Evolutionary conservation across 1,140 invertebrate genomes (phyloP), one percentile per base, ranked within the genome.

Genomic region (Drosophila sturtevanti): DNA sequence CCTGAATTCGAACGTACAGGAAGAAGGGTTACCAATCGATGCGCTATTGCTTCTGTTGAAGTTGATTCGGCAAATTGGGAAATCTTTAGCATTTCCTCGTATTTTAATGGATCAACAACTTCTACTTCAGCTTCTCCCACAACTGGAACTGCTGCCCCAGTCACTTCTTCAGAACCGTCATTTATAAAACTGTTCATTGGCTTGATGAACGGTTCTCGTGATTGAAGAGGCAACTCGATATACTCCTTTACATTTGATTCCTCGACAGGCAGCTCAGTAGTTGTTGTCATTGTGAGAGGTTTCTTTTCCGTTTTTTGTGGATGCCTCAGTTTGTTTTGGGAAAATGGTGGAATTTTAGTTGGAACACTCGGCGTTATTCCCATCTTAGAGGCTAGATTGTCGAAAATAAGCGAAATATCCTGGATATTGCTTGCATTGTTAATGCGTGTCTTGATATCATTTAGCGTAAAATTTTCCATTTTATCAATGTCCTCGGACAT

Each of bases 361-460:
- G 77, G 72, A 0, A 79, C 76, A 55, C 77, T 90, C 5, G 91
- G 84, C 0, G 81, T 89, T 4, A 92, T 92, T n/a, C 90, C 90
- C 72, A 92, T 61, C 55, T 92, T 92, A 10, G 91, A 91, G 59
- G 91, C 90, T 0, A 92, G 64, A 0, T 91, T 92, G 56, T 92
- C 91, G 51, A 92, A 92, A 38, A 92, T 92, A 1, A 92, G 58
- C 5, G 91, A 91, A 11, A 92, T 91, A 16, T 92, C 90, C 66
- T 92, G 86, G 22, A 92, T 91, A 59, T 92, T 91, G 48, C 74
- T 90, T 31, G 91, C 90, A 75, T 92, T 92, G 44, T 92, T 91
- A n/a, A 91, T 92, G 0, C 79, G 64, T 1, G 79, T 91, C 35
- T 91, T 91, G 54, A 90, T 85, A 3, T 90, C 90, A 16, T 89